phyloP scores from a whole-genome alignment of 2,888 invertebrate species.

The Andrena hattorfiana region DNA sequence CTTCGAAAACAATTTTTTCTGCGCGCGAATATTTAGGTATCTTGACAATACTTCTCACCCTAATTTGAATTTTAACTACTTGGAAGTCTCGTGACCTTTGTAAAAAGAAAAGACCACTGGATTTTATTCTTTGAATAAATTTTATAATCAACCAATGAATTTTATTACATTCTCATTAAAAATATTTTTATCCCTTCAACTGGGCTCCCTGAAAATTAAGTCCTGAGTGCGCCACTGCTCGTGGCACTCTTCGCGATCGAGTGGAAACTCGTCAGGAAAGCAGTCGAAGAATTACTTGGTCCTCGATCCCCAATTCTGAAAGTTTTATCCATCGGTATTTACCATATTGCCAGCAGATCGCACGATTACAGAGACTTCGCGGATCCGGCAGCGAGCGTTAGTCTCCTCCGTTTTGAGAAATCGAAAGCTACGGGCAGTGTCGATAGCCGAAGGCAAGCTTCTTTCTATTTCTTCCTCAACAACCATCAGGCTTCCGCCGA shows the following conservation, averaged over 20 bases:
- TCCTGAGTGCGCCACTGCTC: neutral
- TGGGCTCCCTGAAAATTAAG: neutral
- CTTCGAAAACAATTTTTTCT: neutral
- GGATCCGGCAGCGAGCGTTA: slow-evolving; percentile 83
- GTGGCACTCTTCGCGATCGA: neutral
- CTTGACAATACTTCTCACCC: neutral
- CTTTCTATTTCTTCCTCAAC: slow-evolving; percentile 59
- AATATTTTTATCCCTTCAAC: no score
- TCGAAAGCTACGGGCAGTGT: slow-evolving; percentile 79
- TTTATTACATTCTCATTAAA: no score
- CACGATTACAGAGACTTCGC: slow-evolving; percentile 83
- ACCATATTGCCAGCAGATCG: slow-evolving; percentile 57
- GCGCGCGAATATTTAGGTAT: neutral
- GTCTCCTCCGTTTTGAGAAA: slow-evolving; percentile 83
- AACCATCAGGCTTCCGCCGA: slow-evolving; percentile 30
- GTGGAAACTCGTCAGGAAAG: neutral
- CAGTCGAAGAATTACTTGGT: slow-evolving; percentile 3
- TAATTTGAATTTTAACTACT: no score
- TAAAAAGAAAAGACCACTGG: no score
- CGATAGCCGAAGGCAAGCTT: slow-evolving; percentile 83
- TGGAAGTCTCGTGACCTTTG: no score
- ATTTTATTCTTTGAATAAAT: no score
- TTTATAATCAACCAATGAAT: no score
- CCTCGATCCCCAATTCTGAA: neutral
- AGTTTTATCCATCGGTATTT: slow-evolving; percentile 32